Evolutionary conservation across 2,797 vertebrate species (phyloP).

Genomic region (Potorous gilbertii): DNA sequence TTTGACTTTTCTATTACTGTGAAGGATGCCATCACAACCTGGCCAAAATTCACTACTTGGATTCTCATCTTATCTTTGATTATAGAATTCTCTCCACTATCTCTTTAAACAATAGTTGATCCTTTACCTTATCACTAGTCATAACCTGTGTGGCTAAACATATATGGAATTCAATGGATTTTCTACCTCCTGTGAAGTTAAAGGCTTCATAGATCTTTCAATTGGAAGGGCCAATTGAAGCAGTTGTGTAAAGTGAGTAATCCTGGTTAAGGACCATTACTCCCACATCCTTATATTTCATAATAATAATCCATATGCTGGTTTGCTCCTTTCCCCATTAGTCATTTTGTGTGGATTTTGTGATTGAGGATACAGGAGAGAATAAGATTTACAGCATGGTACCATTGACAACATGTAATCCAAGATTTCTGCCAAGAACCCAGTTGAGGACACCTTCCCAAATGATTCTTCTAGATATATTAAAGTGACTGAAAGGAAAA

Average conservation of each 20-base stretch:
- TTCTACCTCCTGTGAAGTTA: background rate
- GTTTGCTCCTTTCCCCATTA: background rate
- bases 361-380: background rate
- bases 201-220: background rate
- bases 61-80: background rate
- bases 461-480: too few relatives aligned
- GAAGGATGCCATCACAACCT: background rate
- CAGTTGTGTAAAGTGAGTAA: background rate
- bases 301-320: background rate
- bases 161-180: background rate
- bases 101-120: background rate
- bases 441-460: too few relatives aligned
- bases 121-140: background rate
- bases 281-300: background rate
- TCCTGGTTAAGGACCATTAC: background rate
- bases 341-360: background rate
- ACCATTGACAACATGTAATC: too few relatives aligned
- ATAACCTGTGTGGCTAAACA: background rate
- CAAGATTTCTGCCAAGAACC: too few relatives aligned
- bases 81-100: background rate
- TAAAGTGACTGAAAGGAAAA: too few relatives aligned
- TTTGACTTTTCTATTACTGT: too few relatives aligned
- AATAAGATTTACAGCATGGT: too few relatives aligned
- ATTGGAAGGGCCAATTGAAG: background rate
- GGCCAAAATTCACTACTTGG: background rate